phyloP scores from a whole-genome alignment of 2,797 vertebrate genomes.

The Craterocephalus amniculus region DNA sequence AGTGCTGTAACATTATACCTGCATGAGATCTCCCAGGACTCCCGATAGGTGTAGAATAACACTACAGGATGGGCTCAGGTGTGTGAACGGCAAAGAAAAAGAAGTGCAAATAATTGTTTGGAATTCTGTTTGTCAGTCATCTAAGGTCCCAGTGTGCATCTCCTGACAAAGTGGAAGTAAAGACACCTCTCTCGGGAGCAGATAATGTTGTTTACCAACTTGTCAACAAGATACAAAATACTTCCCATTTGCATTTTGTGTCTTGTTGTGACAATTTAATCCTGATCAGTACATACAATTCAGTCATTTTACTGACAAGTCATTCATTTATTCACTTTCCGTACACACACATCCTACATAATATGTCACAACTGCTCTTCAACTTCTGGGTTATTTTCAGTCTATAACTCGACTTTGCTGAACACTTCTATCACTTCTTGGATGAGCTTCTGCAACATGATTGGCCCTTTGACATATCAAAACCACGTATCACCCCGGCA shows the following conservation, averaged over 20 bases:
- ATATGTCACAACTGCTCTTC: not conserved
- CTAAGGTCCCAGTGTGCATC: conserved; percentile 12
- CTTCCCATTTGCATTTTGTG: not conserved
- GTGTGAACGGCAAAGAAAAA: conserved; percentile 13
- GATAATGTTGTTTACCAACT: conserved; percentile 42
- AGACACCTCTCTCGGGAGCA: conserved; percentile 33
- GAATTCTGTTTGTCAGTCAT: conserved; percentile 26
- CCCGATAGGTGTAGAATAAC: conserved; percentile 51
- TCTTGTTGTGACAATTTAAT: not conserved
- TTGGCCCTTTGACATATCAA: not conserved
- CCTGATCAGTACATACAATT: not conserved
- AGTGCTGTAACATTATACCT: conserved; percentile 64
- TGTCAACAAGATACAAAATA: not conserved
- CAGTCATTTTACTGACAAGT: not conserved
- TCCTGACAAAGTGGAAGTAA: conserved; percentile 24
- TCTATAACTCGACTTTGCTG: not conserved
- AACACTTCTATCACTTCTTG: not conserved
- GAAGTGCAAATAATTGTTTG: conserved; percentile 1
- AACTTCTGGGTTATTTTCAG: not conserved
- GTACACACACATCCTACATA: not conserved
- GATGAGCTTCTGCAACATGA: not conserved
- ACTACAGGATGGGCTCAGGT: conserved; percentile 54
- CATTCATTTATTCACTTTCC: not conserved
- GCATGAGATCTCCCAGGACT: conserved; percentile 30
- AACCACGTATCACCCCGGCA: not conserved